Percentiles rank a stretch among this genome's conserved stretches.
Conservation (phyloP, 37 sponge, comb jelly and placozoan genomes). For the Chondrosia reniformis region DNA sequence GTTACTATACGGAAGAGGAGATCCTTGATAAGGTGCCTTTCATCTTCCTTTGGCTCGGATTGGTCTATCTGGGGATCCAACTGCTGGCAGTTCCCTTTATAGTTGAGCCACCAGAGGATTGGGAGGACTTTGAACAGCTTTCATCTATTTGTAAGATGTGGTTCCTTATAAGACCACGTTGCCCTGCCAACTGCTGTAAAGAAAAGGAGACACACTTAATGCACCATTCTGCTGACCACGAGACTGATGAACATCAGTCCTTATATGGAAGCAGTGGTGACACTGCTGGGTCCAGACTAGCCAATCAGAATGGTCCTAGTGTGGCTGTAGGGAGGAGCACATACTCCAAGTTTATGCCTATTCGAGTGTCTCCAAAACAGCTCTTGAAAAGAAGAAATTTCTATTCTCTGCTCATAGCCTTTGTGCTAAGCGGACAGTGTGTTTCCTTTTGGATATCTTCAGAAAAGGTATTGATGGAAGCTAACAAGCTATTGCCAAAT, state of each 20-base stretch:
- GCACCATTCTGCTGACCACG: not conserved
- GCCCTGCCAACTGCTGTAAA: too few relatives aligned
- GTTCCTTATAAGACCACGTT: constrained; percentile 6
- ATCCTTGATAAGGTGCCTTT: constrained; percentile 60
- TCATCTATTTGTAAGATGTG: not conserved
- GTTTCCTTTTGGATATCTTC: constrained; percentile 41
- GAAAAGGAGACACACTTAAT: not conserved
- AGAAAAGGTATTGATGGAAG: constrained; percentile 70
- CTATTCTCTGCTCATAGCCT: constrained; percentile 77
- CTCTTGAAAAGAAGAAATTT: constrained; percentile 60
- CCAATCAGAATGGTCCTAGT: not conserved
- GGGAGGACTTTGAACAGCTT: too few relatives aligned
- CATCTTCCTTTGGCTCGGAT: constrained; percentile 73
- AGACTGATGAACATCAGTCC: not conserved
- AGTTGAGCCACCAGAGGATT: constrained; percentile 41
- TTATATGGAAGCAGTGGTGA: too few relatives aligned
- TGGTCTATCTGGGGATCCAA: constrained; percentile 60
- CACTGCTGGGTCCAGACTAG: not conserved
- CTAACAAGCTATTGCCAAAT: too few relatives aligned
- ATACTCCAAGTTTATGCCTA: constrained; percentile 17
- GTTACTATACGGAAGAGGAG: constrained; percentile 46
- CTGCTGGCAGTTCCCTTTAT: constrained; percentile 63
- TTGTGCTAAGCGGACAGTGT: constrained; percentile 47
- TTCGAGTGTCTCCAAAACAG: constrained; percentile 52
- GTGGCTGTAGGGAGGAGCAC: not conserved